These are phyloP conservation scores for Melangyna quadrimaculata DNA, from an alignment of 2,888 invertebrate genomes.

Conservation along the genomic window DNA sequence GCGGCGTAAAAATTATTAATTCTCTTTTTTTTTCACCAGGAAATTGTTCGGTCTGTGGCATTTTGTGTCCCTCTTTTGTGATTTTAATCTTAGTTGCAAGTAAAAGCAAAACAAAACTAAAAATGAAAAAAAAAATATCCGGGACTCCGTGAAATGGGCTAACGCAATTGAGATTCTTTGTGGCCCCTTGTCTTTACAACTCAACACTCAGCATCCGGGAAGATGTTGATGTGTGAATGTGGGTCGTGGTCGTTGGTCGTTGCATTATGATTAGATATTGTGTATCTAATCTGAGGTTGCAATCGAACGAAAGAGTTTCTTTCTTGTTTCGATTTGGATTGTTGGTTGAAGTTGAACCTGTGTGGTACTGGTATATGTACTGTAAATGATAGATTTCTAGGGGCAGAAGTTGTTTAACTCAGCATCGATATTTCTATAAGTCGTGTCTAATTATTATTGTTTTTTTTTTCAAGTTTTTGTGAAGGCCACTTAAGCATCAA, in stretches of 20 bases:
- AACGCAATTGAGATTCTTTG: constrained; percentile 48
- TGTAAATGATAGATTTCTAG: not conserved
- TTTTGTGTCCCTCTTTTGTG: constrained; percentile 23
- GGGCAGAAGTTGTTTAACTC: not conserved
- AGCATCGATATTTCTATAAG: constrained; percentile 39
- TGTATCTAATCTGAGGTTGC: constrained; percentile 43
- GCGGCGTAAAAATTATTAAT: constrained; percentile 41
- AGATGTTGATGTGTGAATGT: constrained; percentile 45
- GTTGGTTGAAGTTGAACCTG: not conserved
- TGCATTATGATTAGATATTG: constrained; percentile 58
- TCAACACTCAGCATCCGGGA: constrained; percentile 42
- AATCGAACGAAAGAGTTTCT: constrained; percentile 46
- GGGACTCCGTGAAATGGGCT: constrained; percentile 52
- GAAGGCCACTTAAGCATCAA: constrained; percentile 23
- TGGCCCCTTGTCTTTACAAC: not conserved
- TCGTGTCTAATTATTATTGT: constrained; percentile 50
- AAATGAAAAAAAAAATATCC: constrained; percentile 45
- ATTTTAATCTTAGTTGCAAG: constrained; percentile 23
- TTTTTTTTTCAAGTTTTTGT: constrained; percentile 17
- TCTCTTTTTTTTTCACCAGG: constrained; percentile 24
- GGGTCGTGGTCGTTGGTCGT: constrained; percentile 54
- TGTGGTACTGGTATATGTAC: not conserved
- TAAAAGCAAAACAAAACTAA: not conserved
- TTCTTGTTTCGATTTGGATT: constrained; percentile 23
- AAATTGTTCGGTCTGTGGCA: constrained; percentile 18